Evolutionary conservation across 92 coral and sea anemone species (phyloP).

Genomic region (Desmophyllum pertusum): DNA sequence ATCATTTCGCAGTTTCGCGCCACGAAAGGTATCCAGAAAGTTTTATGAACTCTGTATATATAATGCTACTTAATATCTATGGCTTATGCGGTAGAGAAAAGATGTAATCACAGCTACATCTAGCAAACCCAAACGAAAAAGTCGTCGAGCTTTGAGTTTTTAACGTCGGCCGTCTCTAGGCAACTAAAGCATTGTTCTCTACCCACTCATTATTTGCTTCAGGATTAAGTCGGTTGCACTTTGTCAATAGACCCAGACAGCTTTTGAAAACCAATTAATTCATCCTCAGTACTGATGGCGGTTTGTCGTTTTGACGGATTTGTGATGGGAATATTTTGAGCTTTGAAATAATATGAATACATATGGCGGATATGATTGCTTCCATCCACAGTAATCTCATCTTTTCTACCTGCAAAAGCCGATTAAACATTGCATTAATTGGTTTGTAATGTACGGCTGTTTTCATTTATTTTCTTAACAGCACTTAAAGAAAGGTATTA

Average conservation of each 20-base stretch:
- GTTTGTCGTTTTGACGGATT: no score
- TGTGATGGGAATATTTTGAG: not conserved
- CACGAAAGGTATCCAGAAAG: not conserved
- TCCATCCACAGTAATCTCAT: not conserved
- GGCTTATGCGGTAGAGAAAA: no score
- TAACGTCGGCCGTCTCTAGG: not conserved
- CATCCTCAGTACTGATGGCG: no score
- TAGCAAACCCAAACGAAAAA: not conserved
- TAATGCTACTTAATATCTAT: no score
- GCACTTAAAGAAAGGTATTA: not conserved
- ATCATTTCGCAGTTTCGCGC: no score
- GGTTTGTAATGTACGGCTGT: not conserved
- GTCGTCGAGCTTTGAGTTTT: not conserved
- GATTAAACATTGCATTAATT: not conserved
- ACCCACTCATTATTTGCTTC: not conserved
- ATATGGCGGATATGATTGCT: not conserved
- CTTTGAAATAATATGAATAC: not conserved
- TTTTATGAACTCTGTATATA: no score
- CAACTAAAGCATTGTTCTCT: not conserved
- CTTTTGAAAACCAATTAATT: not conserved
- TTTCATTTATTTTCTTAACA: conserved; percentile 14
- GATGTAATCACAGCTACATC: no score
- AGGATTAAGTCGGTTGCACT: conserved; percentile 8
- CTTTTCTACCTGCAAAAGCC: not conserved
- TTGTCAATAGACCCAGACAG: not conserved